Percentiles rank a stretch among this genome's conserved stretches.
These are phyloP conservation scores for Pachyrhynchus sulphureomaculatus DNA, from an alignment of 1,140 invertebrate genomes.

Conservation along the genomic window DNA sequence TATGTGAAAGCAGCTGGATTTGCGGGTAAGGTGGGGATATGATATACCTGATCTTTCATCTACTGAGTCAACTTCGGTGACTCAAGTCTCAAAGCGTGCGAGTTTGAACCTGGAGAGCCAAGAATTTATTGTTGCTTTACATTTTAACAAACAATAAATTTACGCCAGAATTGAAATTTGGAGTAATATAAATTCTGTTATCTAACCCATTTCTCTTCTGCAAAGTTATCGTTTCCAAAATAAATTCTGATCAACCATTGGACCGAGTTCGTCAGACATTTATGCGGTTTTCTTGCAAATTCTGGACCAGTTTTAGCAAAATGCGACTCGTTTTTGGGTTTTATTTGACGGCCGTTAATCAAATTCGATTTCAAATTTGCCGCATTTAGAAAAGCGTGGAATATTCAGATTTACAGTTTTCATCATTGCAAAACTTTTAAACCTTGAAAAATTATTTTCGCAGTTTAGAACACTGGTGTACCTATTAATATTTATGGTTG, in stretches of 20 bases:
- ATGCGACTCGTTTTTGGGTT: neutral
- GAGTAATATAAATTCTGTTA: neutral
- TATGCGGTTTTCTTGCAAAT: slow-evolving; percentile 17
- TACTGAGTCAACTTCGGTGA: too few species aligned
- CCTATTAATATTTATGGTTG: neutral
- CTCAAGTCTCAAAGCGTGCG: too few species aligned
- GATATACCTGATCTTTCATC: too few species aligned
- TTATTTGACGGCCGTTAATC: slow-evolving; percentile 4
- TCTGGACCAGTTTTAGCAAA: slow-evolving; percentile 4
- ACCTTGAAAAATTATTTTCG: too few species aligned
- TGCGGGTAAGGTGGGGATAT: too few species aligned
- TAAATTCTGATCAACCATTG: slow-evolving; percentile 5
- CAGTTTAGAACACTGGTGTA: neutral
- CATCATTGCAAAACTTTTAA: too few species aligned
- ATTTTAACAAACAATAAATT: too few species aligned
- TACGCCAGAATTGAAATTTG: too few species aligned
- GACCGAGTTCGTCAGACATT: slow-evolving; percentile 11
- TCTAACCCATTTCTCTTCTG: neutral
- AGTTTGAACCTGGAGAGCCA: too few species aligned
- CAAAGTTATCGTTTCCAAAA: neutral
- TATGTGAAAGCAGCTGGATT: too few species aligned
- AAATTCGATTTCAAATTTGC: slow-evolving; percentile 3
- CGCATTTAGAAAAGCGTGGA: neutral
- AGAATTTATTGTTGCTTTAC: too few species aligned
- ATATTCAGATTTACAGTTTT: slow-evolving; percentile 2